These are phyloP conservation scores for Neoseiulus cucumeris DNA, from an alignment of 1,140 invertebrate species.

Conservation along the genomic window DNA sequence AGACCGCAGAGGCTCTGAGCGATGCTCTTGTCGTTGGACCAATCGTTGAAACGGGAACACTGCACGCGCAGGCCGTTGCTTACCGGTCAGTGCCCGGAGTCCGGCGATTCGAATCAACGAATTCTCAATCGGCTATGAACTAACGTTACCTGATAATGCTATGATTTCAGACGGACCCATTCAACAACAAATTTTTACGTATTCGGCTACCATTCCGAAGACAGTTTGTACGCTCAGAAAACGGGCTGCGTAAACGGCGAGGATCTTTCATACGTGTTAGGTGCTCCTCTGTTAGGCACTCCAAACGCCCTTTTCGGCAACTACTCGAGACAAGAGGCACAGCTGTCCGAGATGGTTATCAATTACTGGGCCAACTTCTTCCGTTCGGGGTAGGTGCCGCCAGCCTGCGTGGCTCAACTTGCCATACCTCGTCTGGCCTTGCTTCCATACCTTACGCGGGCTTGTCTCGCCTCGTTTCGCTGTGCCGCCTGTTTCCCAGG, in stretches of 20 bases:
- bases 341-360: slow-evolving; percentile 75
- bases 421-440: no score
- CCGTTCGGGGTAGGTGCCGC: slow-evolving; percentile 79
- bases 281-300: slow-evolving; percentile 50
- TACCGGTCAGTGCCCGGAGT: slow-evolving; percentile 23
- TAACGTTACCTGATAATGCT: slow-evolving; percentile 20
- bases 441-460: no score
- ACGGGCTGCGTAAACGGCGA: slow-evolving; percentile 77
- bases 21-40: slow-evolving; percentile 85
- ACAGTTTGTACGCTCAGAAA: slow-evolving; percentile 60
- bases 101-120: no score
- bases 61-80: slow-evolving; percentile 50
- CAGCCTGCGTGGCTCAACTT: not conserved
- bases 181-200: slow-evolving; percentile 61
- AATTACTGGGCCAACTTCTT: slow-evolving; percentile 88
- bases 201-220: slow-evolving; percentile 80
- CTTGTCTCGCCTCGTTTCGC: no score
- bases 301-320: slow-evolving; percentile 61
- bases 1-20: slow-evolving; percentile 72
- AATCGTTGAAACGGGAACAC: slow-evolving; percentile 65
- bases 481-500: no score
- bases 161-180: slow-evolving; percentile 32
- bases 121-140: no score
- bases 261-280: slow-evolving; percentile 77
- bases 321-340: slow-evolving; percentile 70